A percentile compares a stretch with the other conserved stretches of the same genome.
These are phyloP conservation scores for Xiphophorus hellerii DNA, from an alignment of 2,113 vertebrate species.

Conservation along the genomic window DNA sequence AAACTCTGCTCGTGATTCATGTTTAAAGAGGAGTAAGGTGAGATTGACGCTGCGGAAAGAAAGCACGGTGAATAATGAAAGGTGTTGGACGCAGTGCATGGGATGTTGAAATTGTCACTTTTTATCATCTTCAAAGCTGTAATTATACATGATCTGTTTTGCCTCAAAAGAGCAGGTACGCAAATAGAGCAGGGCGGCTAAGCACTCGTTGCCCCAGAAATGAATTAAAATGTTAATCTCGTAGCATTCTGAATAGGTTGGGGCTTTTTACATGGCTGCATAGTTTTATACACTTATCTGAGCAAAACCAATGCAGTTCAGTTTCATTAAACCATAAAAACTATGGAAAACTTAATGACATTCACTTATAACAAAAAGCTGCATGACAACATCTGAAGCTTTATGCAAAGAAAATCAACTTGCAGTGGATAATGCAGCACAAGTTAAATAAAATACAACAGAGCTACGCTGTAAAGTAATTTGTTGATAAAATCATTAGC, in stretches of 20 bases:
- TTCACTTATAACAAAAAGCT: too few species aligned
- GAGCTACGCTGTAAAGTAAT: too few species aligned
- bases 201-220: not conserved
- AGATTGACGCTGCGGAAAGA: slow-evolving; percentile 2
- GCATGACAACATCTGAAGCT: too few species aligned
- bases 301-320: not conserved
- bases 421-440: too few species aligned
- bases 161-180: slow-evolving; percentile 17
- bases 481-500: too few species aligned
- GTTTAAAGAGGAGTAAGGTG: slow-evolving; percentile 16
- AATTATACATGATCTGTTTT: slow-evolving; percentile 29
- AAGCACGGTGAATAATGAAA: slow-evolving; percentile 17
- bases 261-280: not conserved
- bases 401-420: too few species aligned
- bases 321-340: not conserved
- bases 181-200: not conserved
- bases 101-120: slow-evolving; percentile 18
- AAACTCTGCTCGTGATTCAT: not conserved
- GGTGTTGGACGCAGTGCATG: not conserved
- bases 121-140: slow-evolving; percentile 23
- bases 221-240: not conserved
- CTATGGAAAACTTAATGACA: not conserved
- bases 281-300: not conserved
- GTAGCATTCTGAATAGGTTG: not conserved
- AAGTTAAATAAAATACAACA: too few species aligned